Percentiles rank a stretch among this genome's conserved stretches.
phyloP scores from a whole-genome alignment of 2,797 vertebrate species.

The Malacoctenus gilli region DNA sequence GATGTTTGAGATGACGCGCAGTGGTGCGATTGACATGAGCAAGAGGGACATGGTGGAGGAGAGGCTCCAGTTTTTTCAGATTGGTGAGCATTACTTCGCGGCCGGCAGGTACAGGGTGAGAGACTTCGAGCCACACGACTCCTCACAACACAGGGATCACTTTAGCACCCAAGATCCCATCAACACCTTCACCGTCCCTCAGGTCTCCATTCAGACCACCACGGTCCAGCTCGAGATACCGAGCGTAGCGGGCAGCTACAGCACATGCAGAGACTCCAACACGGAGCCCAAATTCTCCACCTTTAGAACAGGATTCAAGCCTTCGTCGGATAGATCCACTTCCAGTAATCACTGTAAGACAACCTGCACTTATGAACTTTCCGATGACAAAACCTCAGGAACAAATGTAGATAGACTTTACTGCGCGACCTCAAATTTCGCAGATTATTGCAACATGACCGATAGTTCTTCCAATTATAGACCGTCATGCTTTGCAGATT shows the following conservation, averaged over 20 bases:
- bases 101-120: constrained; percentile 96
- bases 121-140: constrained; percentile 80
- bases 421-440: constrained; percentile 48
- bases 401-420: constrained; percentile 51
- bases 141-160: constrained; percentile 84
- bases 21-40: constrained; percentile 99
- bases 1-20: constrained; percentile 99
- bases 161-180: constrained; percentile 83
- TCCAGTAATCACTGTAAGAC: constrained; percentile 42
- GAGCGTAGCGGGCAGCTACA: constrained; percentile 81
- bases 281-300: constrained; percentile 93
- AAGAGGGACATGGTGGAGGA: constrained; percentile 99
- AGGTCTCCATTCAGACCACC: constrained; percentile 86
- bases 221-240: constrained; percentile 90
- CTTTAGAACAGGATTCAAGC: constrained; percentile 92
- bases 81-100: constrained; percentile 99
- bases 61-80: constrained; percentile 99
- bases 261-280: constrained; percentile 86
- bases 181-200: constrained; percentile 85
- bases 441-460: constrained; percentile 41
- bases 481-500: constrained; percentile 38
- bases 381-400: constrained; percentile 56
- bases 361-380: constrained; percentile 64
- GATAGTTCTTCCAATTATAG: constrained; percentile 32
- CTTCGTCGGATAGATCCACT: constrained; percentile 44